phyloP scores from a whole-genome alignment of 2,113 vertebrate species.

The Apodemus speciosus region DNA sequence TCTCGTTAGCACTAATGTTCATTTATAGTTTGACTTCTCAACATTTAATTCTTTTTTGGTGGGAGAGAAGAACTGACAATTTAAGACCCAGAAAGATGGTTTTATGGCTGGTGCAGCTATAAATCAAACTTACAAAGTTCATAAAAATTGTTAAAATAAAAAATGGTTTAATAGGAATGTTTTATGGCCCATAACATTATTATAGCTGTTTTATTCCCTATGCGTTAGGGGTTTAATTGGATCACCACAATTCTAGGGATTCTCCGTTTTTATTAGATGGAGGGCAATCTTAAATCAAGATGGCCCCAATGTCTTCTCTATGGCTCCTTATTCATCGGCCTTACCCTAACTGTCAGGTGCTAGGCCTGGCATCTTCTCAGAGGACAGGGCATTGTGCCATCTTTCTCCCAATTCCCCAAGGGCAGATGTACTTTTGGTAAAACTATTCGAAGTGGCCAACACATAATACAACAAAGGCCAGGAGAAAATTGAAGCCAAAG shows the following conservation, averaged over 20 bases:
- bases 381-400: background rate
- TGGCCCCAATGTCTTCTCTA: constrained; percentile 80
- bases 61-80: constrained; percentile 83
- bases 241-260: constrained; percentile 85
- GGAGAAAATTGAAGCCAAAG: constrained; percentile 7
- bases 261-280: constrained; percentile 83
- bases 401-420: constrained; percentile 12
- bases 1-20: constrained; percentile 88
- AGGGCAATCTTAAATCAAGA: constrained; percentile 84
- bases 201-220: constrained; percentile 88
- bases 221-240: constrained; percentile 88
- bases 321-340: constrained; percentile 76
- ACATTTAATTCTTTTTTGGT: constrained; percentile 85
- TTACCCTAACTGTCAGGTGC: background rate
- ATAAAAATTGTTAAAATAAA: constrained; percentile 90
- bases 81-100: constrained; percentile 86
- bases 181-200: constrained; percentile 90
- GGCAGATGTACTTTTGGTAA: background rate
- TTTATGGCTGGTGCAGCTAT: constrained; percentile 82
- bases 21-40: constrained; percentile 88
- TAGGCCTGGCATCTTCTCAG: background rate
- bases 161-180: constrained; percentile 90
- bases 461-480: background rate
- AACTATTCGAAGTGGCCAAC: background rate
- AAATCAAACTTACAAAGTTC: constrained; percentile 91